Evolutionary conservation across 2,113 vertebrate species (phyloP).

Genomic region (Danionella cerebrum): DNA sequence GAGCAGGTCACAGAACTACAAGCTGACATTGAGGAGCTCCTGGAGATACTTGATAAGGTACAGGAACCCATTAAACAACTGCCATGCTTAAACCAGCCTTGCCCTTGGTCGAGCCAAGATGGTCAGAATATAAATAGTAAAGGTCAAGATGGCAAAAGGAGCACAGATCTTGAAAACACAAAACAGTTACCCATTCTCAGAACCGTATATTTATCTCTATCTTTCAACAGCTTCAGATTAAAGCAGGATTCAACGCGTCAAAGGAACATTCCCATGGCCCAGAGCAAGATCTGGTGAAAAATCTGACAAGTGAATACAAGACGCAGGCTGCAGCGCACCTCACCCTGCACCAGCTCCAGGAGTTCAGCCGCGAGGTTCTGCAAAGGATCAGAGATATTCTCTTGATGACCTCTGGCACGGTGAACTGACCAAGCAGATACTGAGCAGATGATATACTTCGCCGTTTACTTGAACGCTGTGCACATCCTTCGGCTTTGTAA

Average conservation of each 20-base stretch:
- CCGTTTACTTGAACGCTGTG: no score
- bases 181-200: no score
- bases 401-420: constrained; percentile 12
- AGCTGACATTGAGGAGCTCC: constrained; percentile 54
- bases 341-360: constrained; percentile 52
- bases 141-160: not conserved
- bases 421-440: no score
- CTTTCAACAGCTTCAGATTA: constrained; percentile 51
- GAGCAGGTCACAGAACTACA: constrained; percentile 26
- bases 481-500: not conserved
- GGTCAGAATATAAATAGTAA: not conserved
- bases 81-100: no score
- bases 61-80: not conserved
- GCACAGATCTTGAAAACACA: not conserved
- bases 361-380: constrained; percentile 43
- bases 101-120: no score
- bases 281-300: not conserved
- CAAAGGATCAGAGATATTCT: constrained; percentile 48
- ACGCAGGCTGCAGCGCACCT: constrained; percentile 59
- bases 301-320: constrained; percentile 35
- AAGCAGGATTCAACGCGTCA: not conserved
- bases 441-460: no score
- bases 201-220: no score
- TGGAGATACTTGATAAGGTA: constrained; percentile 48
- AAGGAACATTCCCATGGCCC: constrained; percentile 10